Conservation (phyloP, 2,888 invertebrate genomes). For the Ischnura elegans region DNA sequence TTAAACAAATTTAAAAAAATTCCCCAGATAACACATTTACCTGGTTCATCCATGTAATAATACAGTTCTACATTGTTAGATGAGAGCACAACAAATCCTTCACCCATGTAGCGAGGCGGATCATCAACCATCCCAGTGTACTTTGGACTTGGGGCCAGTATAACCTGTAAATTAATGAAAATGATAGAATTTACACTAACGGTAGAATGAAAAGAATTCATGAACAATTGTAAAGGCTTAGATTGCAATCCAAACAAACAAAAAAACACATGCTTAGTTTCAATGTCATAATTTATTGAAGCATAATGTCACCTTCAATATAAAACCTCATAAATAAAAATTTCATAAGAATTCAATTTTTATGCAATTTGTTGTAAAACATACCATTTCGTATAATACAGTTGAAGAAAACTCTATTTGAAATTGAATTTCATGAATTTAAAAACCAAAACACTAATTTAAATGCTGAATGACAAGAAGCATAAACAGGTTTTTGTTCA, state of each 20-base stretch:
- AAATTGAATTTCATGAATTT: too few species aligned
- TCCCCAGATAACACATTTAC: slow-evolving; percentile 78
- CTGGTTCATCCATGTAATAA: slow-evolving; percentile 98
- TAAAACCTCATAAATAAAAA: too few species aligned
- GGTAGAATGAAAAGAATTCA: background rate
- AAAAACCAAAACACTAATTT: too few species aligned
- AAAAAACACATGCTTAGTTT: background rate
- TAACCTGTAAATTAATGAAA: slow-evolving; percentile 80
- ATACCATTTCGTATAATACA: too few species aligned
- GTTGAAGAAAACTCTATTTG: too few species aligned
- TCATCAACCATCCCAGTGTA: slow-evolving; percentile 96
- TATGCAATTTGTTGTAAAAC: too few species aligned
- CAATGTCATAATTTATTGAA: too few species aligned
- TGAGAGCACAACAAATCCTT: slow-evolving; percentile 98
- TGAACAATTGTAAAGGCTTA: background rate
- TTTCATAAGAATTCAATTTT: too few species aligned
- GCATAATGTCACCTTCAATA: too few species aligned
- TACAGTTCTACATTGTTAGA: slow-evolving; percentile 96
- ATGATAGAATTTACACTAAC: background rate
- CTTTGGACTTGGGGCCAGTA: slow-evolving; percentile 97
- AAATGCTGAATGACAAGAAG: too few species aligned
- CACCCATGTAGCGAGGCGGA: slow-evolving; percentile 98
- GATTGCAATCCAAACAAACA: background rate
- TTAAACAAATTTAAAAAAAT: too few species aligned
- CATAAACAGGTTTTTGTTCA: too few species aligned